Evolutionary conservation across 2,888 invertebrate genomes (phyloP).

Genomic region (Nephrotoma guestfalica): DNA sequence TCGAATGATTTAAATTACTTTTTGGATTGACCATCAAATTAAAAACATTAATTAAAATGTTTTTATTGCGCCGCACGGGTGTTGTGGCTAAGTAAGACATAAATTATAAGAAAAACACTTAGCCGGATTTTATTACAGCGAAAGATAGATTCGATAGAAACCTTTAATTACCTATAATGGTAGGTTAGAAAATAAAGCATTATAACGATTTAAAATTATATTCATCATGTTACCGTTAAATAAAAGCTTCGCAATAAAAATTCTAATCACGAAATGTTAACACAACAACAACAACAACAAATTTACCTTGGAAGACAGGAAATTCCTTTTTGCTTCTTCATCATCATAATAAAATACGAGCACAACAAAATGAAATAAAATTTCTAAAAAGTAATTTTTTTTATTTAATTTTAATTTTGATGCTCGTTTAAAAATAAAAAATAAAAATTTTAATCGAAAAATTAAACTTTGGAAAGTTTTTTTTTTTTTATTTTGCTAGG

Average conservation of each 20-base stretch:
- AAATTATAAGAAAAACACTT: no score
- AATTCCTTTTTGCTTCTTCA: neutral
- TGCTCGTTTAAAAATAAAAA: neutral
- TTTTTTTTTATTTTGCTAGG: neutral
- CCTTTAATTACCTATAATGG: no score
- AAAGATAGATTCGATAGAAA: no score
- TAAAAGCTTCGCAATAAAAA: neutral
- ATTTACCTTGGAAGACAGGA: neutral
- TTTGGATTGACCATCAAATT: no score
- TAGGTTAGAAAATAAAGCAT: no score
- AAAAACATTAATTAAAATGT: no score
- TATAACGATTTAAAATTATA: no score
- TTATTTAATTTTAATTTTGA: neutral
- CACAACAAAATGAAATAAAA: neutral
- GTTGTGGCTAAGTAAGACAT: no score
- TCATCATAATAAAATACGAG: neutral
- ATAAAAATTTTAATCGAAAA: neutral
- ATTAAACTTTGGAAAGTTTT: neutral
- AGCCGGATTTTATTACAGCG: no score
- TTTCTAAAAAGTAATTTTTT: neutral
- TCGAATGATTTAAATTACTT: no score
- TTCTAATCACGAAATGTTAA: neutral
- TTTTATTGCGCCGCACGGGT: no score
- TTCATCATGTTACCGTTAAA: neutral
- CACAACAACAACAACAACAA: neutral